Evolutionary conservation across 2,888 invertebrate species (phyloP).

Genomic region (Catocala fraxini): DNA sequence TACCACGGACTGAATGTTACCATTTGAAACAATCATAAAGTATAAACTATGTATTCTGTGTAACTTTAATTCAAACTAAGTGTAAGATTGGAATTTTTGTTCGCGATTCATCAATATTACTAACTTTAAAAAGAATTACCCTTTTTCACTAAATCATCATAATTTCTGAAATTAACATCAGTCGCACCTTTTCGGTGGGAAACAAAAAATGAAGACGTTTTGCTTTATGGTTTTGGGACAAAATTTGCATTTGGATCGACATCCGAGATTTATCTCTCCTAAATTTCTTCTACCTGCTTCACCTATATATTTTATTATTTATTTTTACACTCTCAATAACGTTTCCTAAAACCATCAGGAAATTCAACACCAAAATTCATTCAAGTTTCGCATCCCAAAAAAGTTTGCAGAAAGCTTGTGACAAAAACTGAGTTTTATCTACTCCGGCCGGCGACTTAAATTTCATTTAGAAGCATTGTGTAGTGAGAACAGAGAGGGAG

Average conservation of each 20-base stretch:
- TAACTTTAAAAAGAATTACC: too few species aligned
- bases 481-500: conserved; percentile 37
- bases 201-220: conserved; percentile 36
- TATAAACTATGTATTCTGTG: too few species aligned
- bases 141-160: not conserved
- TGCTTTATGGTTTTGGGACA: conserved; percentile 39
- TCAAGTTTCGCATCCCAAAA: conserved; percentile 40
- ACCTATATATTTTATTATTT: conserved; percentile 28
- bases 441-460: conserved; percentile 55
- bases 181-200: conserved; percentile 22
- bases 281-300: conserved; percentile 40
- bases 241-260: conserved; percentile 51
- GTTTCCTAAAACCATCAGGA: conserved; percentile 41
- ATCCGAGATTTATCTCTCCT: conserved; percentile 39
- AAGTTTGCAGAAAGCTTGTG: conserved; percentile 39
- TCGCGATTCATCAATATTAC: too few species aligned
- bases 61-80: too few species aligned
- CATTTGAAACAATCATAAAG: too few species aligned
- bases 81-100: too few species aligned
- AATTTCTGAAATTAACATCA: conserved; percentile 30
- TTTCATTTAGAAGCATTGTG: conserved; percentile 56
- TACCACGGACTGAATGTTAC: too few species aligned
- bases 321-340: conserved; percentile 8
- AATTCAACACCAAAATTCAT: conserved; percentile 48
- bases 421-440: conserved; percentile 59